Evolutionary conservation across 1,140 invertebrate species (phyloP).

Genomic region (Coelopa frigida): DNA sequence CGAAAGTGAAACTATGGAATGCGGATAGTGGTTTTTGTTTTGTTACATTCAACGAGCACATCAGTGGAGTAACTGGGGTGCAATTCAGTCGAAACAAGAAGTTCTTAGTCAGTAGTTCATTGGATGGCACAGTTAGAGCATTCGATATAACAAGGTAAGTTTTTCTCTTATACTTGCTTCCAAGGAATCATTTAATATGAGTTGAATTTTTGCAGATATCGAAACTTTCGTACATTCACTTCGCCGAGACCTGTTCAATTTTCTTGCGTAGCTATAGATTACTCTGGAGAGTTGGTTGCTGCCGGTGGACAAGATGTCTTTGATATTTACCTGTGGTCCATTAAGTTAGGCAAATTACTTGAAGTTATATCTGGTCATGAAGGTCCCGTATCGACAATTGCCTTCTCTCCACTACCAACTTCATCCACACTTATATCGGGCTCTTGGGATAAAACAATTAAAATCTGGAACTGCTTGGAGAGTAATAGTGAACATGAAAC

Average conservation of each 20-base stretch:
- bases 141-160: slow-evolving; percentile 73
- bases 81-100: slow-evolving; percentile 85
- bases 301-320: slow-evolving; percentile 91
- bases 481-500: slow-evolving; percentile 75
- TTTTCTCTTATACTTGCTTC: neutral
- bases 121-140: slow-evolving; percentile 93
- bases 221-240: slow-evolving; percentile 94
- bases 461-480: slow-evolving; percentile 83
- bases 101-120: slow-evolving; percentile 81
- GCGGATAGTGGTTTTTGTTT: slow-evolving; percentile 84
- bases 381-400: slow-evolving; percentile 77
- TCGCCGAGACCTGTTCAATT: slow-evolving; percentile 87
- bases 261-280: slow-evolving; percentile 81
- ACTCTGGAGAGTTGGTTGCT: slow-evolving; percentile 82
- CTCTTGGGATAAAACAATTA: slow-evolving; percentile 91
- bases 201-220: slow-evolving; percentile 53
- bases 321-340: slow-evolving; percentile 92
- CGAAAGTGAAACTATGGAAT: slow-evolving; percentile 96
- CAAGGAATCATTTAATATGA: slow-evolving; percentile 2
- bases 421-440: slow-evolving; percentile 74
- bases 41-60: slow-evolving; percentile 90
- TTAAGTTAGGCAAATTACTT: slow-evolving; percentile 82
- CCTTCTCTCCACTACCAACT: slow-evolving; percentile 67
- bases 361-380: slow-evolving; percentile 90
- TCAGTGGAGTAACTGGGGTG: slow-evolving; percentile 69